Evolutionary conservation across 2,113 vertebrate species (phyloP).

Genomic region (Corvus hawaiiensis): DNA sequence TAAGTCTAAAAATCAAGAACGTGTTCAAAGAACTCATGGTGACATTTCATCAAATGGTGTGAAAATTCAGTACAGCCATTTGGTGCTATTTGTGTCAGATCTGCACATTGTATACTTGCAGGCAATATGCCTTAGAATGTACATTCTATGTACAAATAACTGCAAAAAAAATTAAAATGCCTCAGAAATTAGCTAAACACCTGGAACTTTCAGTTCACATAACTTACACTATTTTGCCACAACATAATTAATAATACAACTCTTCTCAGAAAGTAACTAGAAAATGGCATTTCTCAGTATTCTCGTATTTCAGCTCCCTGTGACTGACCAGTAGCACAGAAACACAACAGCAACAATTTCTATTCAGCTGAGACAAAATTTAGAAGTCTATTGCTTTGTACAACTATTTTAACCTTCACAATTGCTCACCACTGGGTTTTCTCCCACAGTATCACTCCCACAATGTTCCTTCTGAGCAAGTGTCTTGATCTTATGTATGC

Average conservation of each 20-base stretch:
- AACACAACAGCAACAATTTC: neutral
- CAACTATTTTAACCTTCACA: neutral
- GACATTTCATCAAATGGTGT: neutral
- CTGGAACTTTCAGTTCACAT: neutral
- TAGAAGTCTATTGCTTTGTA: neutral
- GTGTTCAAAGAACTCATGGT: neutral
- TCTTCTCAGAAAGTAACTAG: neutral
- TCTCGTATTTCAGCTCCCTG: neutral
- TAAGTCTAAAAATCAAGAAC: neutral
- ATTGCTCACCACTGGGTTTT: neutral
- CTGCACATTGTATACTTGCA: neutral
- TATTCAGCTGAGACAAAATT: neutral
- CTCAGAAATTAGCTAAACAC: neutral
- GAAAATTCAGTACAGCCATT: neutral
- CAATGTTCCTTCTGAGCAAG: neutral
- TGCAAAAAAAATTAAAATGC: neutral
- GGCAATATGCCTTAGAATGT: neutral
- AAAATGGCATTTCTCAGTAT: neutral
- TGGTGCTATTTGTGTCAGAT: neutral
- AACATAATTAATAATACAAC: neutral
- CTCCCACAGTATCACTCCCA: neutral
- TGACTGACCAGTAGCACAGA: neutral
- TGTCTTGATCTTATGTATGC: neutral
- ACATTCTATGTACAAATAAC: neutral
- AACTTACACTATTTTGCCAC: neutral